Base-by-base conservation (phyloP, 2,797 vertebrate genomes). In the Discoglossus pictus region DNA sequence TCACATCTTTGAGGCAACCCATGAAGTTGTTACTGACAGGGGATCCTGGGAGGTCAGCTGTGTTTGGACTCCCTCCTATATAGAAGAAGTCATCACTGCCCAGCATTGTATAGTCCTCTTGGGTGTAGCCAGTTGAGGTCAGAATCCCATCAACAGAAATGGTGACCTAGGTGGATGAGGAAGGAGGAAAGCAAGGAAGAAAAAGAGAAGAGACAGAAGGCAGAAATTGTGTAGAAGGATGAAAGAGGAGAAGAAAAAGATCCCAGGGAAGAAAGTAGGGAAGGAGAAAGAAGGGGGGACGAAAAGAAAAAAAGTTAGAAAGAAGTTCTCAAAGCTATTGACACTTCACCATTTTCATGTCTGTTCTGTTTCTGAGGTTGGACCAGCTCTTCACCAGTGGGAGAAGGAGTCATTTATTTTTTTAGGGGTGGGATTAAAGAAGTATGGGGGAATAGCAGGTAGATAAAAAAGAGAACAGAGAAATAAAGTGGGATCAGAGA, bases 11-110 rank as follows among this genome's bases (percentile, higher is more conserved):
- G 59, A 98, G 92, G 77, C 95, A 98, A 78, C 95, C 95, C 92
- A 96, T 94, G 84, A 98, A 98, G 90, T 97, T 98, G 89, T 97
- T 98, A 92, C 94, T 97, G 86, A 97, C 92, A 0, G 93, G 93
- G 1, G 95, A 98, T 24, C 95, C 95, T 0, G 95, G 95, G 52
- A 97, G 90, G 82, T 97, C 95, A 0, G 95, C 95, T 0, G 95
- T 95, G 88, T 94, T 96, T 69, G 92, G 90, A 77, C 95, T 97
- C 76, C 95, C 95, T 20, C 95, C 95, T 1, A 98, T 93, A 78
- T 96, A 98, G 90, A 98, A 98, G 85, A 97, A 94, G 79, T 97
- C 95, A 7, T 97, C 95, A 0, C 95, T 97, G 63, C 95, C 95
- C 81, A 98, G 83, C 95, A 97, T 98, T 83, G 95, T 97, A 85